A percentile compares a stretch with the other conserved stretches of the same genome.
phyloP scores from a whole-genome alignment of 2,888 invertebrate genomes.

The Dynastes grantii region DNA sequence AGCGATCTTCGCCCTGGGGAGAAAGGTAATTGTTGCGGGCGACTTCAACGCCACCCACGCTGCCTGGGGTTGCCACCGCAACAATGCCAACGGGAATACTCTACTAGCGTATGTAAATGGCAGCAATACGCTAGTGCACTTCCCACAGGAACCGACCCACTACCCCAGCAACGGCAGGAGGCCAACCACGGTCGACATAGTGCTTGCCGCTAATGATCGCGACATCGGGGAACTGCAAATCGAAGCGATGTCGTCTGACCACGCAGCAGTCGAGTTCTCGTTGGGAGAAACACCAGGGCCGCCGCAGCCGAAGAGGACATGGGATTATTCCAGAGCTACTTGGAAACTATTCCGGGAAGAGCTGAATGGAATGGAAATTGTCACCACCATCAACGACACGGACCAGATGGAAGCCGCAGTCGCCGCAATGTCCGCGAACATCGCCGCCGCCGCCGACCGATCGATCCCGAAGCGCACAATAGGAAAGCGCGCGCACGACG shows the following conservation, averaged over 20 bases:
- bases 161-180: background rate
- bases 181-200: conserved; percentile 51
- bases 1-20: too few relatives aligned
- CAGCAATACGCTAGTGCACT: too few relatives aligned
- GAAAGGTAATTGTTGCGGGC: too few relatives aligned
- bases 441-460: background rate
- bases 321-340: background rate
- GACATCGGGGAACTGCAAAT: background rate
- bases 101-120: too few relatives aligned
- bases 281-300: too few relatives aligned
- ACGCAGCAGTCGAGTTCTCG: too few relatives aligned
- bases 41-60: conserved; percentile 52
- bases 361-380: too few relatives aligned
- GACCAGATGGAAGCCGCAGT: background rate
- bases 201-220: conserved; percentile 46
- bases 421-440: too few relatives aligned
- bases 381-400: background rate
- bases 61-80: background rate
- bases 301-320: too few relatives aligned
- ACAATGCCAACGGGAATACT: too few relatives aligned
- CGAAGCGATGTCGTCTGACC: background rate
- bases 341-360: background rate
- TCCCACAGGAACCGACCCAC: too few relatives aligned
- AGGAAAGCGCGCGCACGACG: background rate
- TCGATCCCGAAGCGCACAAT: background rate